These are phyloP conservation scores for Cryptomyrus ogoouensis DNA, from an alignment of 2,113 vertebrate species.

Conservation along the genomic window DNA sequence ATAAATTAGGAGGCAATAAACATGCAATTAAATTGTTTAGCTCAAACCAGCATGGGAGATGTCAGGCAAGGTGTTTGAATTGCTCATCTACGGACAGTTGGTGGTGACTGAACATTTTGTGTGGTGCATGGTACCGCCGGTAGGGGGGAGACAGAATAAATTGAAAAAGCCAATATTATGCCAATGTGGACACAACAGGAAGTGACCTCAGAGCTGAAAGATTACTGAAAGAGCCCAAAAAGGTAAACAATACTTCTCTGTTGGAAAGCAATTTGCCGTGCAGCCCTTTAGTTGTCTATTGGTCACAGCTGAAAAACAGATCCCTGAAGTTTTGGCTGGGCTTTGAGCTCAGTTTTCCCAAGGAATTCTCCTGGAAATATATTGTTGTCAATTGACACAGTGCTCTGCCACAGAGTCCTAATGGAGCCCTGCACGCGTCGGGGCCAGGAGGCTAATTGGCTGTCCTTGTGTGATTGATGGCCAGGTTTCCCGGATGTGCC, in stretches of 20 bases:
- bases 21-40: conserved; percentile 30
- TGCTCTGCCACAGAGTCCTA: conserved; percentile 28
- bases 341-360: conserved; percentile 2
- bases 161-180: not conserved
- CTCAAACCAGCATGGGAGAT: conserved; percentile 26
- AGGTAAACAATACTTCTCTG: not conserved
- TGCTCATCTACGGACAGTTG: conserved; percentile 18
- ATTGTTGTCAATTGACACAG: conserved; percentile 32
- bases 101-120: conserved; percentile 16
- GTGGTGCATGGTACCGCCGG: not conserved
- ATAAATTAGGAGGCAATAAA: conserved; percentile 29
- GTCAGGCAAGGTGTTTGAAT: conserved; percentile 18
- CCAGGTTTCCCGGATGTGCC: conserved; percentile 41
- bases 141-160: not conserved
- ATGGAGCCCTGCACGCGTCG: conserved; percentile 37
- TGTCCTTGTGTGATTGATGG: conserved; percentile 51
- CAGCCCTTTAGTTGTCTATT: conserved; percentile 3
- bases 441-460: conserved; percentile 53
- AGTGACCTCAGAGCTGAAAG: conserved; percentile 4
- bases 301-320: not conserved
- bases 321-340: conserved; percentile 13
- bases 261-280: conserved; percentile 1
- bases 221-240: not conserved
- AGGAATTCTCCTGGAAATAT: conserved; percentile 26
- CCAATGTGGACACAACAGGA: not conserved